A percentile compares a stretch with the other conserved stretches of the same genome.
These are phyloP conservation scores for Trilocha varians DNA, from an alignment of 2,888 invertebrate species.

Conservation along the genomic window DNA sequence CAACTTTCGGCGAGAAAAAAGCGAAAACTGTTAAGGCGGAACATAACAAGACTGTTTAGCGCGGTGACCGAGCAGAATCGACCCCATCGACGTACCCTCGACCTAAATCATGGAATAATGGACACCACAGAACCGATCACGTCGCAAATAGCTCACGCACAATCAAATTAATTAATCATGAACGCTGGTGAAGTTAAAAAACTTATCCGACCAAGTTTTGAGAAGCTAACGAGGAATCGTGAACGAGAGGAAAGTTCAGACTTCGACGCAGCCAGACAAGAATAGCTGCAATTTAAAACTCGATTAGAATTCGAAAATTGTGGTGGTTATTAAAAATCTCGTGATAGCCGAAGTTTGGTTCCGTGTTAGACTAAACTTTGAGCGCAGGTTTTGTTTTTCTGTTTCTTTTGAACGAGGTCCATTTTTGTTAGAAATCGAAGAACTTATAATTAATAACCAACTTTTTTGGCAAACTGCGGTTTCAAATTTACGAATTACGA, in stretches of 20 bases:
- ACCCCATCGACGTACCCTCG: slow-evolving; percentile 44
- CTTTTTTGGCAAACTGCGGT: too few species aligned
- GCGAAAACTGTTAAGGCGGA: slow-evolving; percentile 37
- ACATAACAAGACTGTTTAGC: slow-evolving; percentile 54
- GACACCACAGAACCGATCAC: slow-evolving; percentile 49
- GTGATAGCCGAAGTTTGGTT: slow-evolving; percentile 13
- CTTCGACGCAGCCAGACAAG: slow-evolving; percentile 50
- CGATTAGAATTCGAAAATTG: slow-evolving; percentile 69
- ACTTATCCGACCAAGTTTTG: slow-evolving; percentile 64
- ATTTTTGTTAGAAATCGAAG: slow-evolving; percentile 3
- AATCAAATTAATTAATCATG: slow-evolving; percentile 72
- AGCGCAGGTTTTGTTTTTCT: slow-evolving; percentile 16
- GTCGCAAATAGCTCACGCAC: slow-evolving; percentile 58
- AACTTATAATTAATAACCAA: too few species aligned
- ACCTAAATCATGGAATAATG: slow-evolving; percentile 61
- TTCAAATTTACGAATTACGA: too few species aligned
- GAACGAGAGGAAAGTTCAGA: slow-evolving; percentile 61
- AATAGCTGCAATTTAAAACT: slow-evolving; percentile 73
- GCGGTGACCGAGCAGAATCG: slow-evolving; percentile 58
- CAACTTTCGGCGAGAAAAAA: slow-evolving; percentile 35
- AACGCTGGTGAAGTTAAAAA: slow-evolving; percentile 62
- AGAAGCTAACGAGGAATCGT: slow-evolving; percentile 67
- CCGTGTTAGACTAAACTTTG: slow-evolving; percentile 20
- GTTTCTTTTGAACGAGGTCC: slow-evolving; percentile 5
- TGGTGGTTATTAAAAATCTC: slow-evolving; percentile 60